Evolutionary conservation across 1,140 invertebrate species (phyloP), one percentile per base, ranked within the genome.

Genomic region (Carposina sasakii): DNA sequence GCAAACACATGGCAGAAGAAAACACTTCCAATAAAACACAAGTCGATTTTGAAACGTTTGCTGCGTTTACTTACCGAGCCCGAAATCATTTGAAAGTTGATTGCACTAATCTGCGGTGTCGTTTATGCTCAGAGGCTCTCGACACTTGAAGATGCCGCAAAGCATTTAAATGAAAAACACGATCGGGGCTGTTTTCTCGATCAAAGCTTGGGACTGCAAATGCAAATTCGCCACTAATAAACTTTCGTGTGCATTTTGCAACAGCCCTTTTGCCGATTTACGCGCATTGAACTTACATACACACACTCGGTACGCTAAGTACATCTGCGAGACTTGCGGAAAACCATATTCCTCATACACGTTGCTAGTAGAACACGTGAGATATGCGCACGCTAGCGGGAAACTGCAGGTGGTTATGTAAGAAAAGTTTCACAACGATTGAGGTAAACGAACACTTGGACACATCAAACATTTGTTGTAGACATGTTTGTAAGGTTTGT

Each of bases 261-360:
- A 43, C 1, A 20, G 48, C 0, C 77, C 77, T 43, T 52, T 69
- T 17, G 60, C 66, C 0, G 62, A 60, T 19, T 24, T 81, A 1
- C 48, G 72, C 8, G 54, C 67, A 10, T 54, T 81, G 0, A 71
- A 67, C 20, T 49, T 67, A 8, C 76, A 81, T 36, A 81, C 73
- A 0, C 63, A 60, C 13, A 61, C 55, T 8, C 74, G 77, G 33
- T 77, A 70, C 24, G 63, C 65, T 16, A 81, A 71, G 31, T 71
- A 65, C 31, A 76, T 69, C 0, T 82, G 78, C 39, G 74, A 79
- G 8, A 59, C 56, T 4, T 82, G 78, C 43, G 78, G 78, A 0
- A 75, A 73, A 41, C 69, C 67, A 2, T 78, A 74, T 16, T 62
- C 68, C 5, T 67, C 64, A 13, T 56, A 54, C 2, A 67, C 71